Base-by-base conservation (phyloP, 2,113 vertebrate genomes). In the Dinomys branickii region DNA sequence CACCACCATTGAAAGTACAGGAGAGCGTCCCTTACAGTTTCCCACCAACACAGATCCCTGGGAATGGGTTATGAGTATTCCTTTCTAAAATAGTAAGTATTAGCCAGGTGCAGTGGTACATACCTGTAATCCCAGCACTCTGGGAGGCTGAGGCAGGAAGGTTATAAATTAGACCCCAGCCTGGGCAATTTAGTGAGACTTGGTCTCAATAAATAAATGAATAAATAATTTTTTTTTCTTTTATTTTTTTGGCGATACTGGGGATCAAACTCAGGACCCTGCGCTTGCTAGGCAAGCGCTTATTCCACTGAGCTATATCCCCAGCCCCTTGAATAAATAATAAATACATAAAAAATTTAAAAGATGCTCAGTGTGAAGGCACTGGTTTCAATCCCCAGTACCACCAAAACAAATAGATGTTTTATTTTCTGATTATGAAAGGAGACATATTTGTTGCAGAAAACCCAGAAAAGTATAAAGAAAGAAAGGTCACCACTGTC, bases 381-480 rank as follows among this genome's bases (percentile, higher is more conserved):
- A 47, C 44, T 80, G 47, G 17, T 33, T 80, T 52, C 75, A 80
- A 80, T 50, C 33, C 33, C 50, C 33, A 54, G 50, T 81, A 81
- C 50, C 19, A 54, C 24, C 12, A 44, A 73, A 71, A 71, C 7
- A 56, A 54, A 82, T 12, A 38, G 26, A 83, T 28, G 3, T 80
- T 92, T 52, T 50, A 52, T 94, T 92, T 90, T 69, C 91, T 95
- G 59, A 96, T 38, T 89, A 86, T 65, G 78, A 94, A 95, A 91
- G 52, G 14, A 95, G 58, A 95, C 33, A 81, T 65, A 91, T 38
- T 90, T 77, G 87, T 56, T 73, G 24, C 35, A 81, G 82, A 78
- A 84, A 92, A 75, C 50, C 38, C 4, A 50, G 52, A 87, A 67
- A 81, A 47, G 19, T 59, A 41, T 47, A 19, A 87, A 81, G 16